Percentiles rank a stretch among this genome's conserved stretches.
phyloP scores from a whole-genome alignment of 2,888 invertebrate species.

The Perizoma affinitatum region DNA sequence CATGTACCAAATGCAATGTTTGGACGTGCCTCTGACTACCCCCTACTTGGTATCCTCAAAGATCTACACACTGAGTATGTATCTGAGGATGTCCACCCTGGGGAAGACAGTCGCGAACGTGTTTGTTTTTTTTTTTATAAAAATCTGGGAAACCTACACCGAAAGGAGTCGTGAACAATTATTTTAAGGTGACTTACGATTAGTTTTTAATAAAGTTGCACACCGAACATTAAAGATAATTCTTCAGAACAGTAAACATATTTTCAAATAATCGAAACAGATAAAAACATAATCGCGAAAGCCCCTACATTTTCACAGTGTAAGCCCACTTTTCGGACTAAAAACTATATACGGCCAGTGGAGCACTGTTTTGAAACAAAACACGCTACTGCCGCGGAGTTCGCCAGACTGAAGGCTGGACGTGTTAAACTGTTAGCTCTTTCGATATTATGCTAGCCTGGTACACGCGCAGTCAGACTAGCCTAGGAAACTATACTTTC shows the following conservation, averaged over 20 bases:
- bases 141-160: no score
- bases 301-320: constrained; percentile 22
- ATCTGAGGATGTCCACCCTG: no score
- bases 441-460: constrained; percentile 51
- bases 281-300: constrained; percentile 3
- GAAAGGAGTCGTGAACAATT: no score
- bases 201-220: no score
- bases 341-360: constrained; percentile 24
- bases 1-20: no score
- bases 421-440: constrained; percentile 44
- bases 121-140: no score
- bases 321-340: constrained; percentile 29
- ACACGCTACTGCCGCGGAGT: constrained; percentile 51
- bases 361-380: constrained; percentile 49
- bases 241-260: constrained; percentile 5
- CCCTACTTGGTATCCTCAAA: no score
- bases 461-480: constrained; percentile 42
- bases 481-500: not conserved
- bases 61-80: no score
- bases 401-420: constrained; percentile 40
- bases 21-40: no score
- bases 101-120: no score
- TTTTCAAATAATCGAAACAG: not conserved
- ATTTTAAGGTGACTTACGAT: no score
- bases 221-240: no score